Percentiles rank a stretch among this genome's conserved stretches.
phyloP scores from a whole-genome alignment of 2,113 vertebrate species.

The Salvelinus sp. region DNA sequence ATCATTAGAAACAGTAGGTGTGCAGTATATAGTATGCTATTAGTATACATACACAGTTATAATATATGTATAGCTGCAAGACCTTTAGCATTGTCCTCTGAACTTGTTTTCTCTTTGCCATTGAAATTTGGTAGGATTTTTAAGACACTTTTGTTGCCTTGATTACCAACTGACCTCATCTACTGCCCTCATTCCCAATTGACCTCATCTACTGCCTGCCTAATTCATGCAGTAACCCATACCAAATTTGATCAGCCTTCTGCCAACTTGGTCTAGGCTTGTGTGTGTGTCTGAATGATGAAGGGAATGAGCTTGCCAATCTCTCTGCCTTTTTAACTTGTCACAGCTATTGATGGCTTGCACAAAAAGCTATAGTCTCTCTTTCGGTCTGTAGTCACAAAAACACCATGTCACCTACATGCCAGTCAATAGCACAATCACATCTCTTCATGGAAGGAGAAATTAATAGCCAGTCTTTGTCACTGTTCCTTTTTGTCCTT shows the following conservation, averaged over 20 bases:
- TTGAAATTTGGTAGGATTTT: not conserved
- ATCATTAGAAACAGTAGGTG: too few species aligned
- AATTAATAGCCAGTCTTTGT: conserved; percentile 1
- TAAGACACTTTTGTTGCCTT: not conserved
- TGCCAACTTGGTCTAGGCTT: not conserved
- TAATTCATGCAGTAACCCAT: too few species aligned
- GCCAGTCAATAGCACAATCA: not conserved
- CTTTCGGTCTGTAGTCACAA: not conserved
- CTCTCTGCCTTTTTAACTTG: not conserved
- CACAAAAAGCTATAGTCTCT: not conserved
- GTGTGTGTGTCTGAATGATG: not conserved
- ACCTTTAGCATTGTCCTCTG: too few species aligned
- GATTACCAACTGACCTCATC: not conserved
- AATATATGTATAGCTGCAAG: too few species aligned
- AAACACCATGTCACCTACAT: not conserved
- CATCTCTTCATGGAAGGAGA: not conserved
- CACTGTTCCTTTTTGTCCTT: not conserved
- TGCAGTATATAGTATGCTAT: too few species aligned
- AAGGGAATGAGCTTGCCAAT: not conserved
- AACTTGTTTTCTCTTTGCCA: too few species aligned
- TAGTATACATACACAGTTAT: too few species aligned
- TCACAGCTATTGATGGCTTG: not conserved
- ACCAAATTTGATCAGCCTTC: not conserved
- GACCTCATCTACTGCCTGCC: too few species aligned
- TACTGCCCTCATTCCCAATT: not conserved